phyloP scores from a whole-genome alignment of 2,797 vertebrate species.

The Myioborus miniatus region DNA sequence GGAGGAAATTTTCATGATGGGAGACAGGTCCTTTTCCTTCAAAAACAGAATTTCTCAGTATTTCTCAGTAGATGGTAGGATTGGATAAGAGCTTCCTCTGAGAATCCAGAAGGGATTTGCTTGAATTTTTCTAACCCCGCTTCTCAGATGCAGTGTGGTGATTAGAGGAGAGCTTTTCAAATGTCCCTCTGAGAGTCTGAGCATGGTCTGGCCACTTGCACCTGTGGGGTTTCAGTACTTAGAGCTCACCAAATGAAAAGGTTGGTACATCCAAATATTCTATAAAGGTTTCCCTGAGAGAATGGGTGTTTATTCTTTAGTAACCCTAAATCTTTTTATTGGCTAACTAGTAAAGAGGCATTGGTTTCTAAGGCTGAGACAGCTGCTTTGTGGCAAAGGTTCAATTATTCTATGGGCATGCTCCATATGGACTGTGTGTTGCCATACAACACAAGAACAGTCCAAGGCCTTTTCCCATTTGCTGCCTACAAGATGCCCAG shows the following conservation, averaged over 20 bases:
- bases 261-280: background rate
- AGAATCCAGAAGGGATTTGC: background rate
- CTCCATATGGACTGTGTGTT: background rate
- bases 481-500: background rate
- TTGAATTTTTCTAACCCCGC: background rate
- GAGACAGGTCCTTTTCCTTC: constrained; percentile 21
- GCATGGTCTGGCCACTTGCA: background rate
- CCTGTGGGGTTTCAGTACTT: background rate
- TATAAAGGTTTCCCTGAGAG: background rate
- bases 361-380: background rate
- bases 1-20: background rate
- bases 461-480: background rate
- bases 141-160: background rate
- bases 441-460: background rate
- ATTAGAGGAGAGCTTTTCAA: background rate
- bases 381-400: background rate
- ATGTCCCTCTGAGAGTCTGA: background rate
- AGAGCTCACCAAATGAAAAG: background rate
- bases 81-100: constrained; percentile 3
- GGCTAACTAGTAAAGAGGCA: background rate
- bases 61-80: background rate
- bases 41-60: background rate
- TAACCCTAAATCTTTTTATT: background rate
- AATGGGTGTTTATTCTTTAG: background rate
- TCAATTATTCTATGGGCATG: background rate